phyloP scores from a whole-genome alignment of 2,113 vertebrate genomes.

The Pelodiscus sinensis region DNA sequence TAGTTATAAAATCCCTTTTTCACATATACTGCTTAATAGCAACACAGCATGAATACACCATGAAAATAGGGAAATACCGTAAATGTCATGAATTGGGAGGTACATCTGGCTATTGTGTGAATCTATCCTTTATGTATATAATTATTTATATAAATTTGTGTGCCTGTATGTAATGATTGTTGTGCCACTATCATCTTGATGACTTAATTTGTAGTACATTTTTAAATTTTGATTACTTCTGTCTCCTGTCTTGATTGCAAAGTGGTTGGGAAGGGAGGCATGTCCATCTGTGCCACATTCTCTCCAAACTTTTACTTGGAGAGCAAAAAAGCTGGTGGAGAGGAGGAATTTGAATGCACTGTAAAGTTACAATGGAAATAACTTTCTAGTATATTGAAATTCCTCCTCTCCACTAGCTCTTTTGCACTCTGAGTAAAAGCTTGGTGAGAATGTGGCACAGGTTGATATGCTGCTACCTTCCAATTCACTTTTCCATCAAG shows the following conservation, averaged over 20 bases:
- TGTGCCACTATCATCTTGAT: not conserved
- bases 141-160: not conserved
- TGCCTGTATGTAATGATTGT: not conserved
- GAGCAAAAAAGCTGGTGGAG: too few relatives aligned
- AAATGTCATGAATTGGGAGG: not conserved
- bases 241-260: too few relatives aligned
- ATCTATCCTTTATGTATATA: not conserved
- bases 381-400: not conserved
- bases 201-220: constrained; percentile 1
- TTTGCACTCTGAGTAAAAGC: not conserved
- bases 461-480: not conserved
- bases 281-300: too few relatives aligned
- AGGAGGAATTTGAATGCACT: too few relatives aligned
- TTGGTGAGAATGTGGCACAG: not conserved
- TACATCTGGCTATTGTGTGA: not conserved
- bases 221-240: too few relatives aligned
- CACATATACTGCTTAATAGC: not conserved
- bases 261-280: too few relatives aligned
- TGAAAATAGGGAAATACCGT: not conserved
- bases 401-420: not conserved
- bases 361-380: too few relatives aligned
- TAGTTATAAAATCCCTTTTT: not conserved
- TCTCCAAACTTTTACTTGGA: too few relatives aligned
- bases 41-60: not conserved
- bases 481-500: not conserved